phyloP scores from a whole-genome alignment of 2,113 vertebrate genomes.

The Engraulis encrasicolus region DNA sequence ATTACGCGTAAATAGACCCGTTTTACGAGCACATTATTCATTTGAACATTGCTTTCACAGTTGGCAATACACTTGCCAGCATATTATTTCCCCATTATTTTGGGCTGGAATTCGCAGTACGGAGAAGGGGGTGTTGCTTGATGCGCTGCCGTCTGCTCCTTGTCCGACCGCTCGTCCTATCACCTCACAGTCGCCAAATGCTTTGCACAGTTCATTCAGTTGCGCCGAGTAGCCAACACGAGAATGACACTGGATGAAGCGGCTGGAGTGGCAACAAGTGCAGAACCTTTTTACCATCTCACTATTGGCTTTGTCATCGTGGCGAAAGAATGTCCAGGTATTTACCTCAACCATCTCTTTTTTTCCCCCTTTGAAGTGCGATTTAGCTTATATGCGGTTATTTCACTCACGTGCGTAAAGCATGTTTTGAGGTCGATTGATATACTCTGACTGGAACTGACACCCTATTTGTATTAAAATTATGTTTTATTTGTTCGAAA shows the following conservation, averaged over 20 bases:
- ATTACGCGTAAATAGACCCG: too few species aligned
- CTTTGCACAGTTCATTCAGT: slow-evolving; percentile 29
- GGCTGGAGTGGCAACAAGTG: slow-evolving; percentile 39
- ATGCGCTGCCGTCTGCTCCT: slow-evolving; percentile 8
- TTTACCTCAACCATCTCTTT: background rate
- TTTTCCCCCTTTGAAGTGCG: background rate
- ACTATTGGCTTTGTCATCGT: background rate
- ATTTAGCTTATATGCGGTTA: background rate
- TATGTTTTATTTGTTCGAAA: background rate
- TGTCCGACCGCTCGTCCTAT: slow-evolving; percentile 32
- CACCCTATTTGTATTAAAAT: background rate
- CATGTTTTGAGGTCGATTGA: background rate
- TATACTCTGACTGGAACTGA: background rate
- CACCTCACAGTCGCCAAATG: slow-evolving; percentile 23
- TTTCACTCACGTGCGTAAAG: background rate
- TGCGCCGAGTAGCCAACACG: background rate
- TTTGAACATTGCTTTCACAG: too few species aligned
- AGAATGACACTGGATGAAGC: slow-evolving; percentile 13
- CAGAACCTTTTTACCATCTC: background rate
- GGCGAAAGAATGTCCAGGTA: background rate
- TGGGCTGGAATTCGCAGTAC: background rate
- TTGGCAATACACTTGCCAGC: too few species aligned
- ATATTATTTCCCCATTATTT: too few species aligned
- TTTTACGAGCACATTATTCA: too few species aligned
- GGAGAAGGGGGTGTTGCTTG: slow-evolving; percentile 11